Conservation (phyloP, 1,140 invertebrate species). For the Probaryconus sp. region DNA sequence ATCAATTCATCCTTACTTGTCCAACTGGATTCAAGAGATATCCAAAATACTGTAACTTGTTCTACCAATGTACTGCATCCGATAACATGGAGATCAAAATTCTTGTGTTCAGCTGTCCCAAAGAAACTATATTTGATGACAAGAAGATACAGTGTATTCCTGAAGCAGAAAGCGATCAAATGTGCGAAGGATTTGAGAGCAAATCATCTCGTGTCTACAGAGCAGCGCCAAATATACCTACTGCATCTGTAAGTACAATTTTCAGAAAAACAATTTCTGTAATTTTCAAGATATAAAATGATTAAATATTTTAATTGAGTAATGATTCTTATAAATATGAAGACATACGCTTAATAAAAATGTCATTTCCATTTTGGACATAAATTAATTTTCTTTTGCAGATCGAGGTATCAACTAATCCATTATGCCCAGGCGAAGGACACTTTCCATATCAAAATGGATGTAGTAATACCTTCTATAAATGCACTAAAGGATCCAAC, state of each 20-base stretch:
- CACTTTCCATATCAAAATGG: conserved; percentile 83
- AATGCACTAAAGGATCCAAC: conserved; percentile 80
- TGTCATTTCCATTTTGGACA: too few relatives aligned
- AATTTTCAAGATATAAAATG: neutral
- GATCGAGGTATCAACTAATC: conserved; percentile 80
- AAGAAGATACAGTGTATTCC: conserved; percentile 84
- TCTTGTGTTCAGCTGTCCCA: conserved; percentile 85
- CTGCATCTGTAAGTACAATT: conserved; percentile 80
- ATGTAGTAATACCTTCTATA: conserved; percentile 86
- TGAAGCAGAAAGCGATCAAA: conserved; percentile 79
- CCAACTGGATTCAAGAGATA: conserved; percentile 89
- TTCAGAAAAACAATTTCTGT: too few relatives aligned
- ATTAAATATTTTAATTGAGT: neutral
- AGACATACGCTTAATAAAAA: too few relatives aligned
- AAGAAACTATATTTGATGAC: conserved; percentile 87
- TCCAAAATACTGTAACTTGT: conserved; percentile 89
- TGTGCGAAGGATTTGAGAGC: conserved; percentile 80
- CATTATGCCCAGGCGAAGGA: conserved; percentile 84
- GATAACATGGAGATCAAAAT: conserved; percentile 85
- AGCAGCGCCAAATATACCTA: conserved; percentile 77
- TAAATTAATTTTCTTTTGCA: conserved; percentile 74
- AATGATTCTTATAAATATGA: neutral
- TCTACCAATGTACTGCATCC: conserved; percentile 87
- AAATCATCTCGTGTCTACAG: conserved; percentile 78
- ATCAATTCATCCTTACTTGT: conserved; percentile 85